Evolutionary conservation across 2,113 vertebrate genomes (phyloP).

Genomic region (Tychaedon coryphoeus): DNA sequence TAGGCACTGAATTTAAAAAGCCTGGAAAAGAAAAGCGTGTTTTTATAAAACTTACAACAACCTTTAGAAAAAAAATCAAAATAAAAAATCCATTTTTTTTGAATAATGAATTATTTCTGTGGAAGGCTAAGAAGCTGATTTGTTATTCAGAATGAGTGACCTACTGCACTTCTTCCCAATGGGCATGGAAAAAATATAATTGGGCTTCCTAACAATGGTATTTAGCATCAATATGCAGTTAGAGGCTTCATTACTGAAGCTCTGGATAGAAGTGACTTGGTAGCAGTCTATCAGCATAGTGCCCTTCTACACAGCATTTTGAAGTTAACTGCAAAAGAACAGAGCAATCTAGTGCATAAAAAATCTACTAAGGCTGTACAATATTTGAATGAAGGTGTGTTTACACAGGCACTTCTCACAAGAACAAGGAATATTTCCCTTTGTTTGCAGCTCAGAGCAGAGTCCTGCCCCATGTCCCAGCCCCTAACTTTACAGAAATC

Average conservation of each 20-base stretch:
- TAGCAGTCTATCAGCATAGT: constrained; percentile 15
- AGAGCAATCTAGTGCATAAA: constrained; percentile 38
- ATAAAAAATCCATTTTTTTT: neutral
- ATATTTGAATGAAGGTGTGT: constrained; percentile 30
- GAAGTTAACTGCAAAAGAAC: constrained; percentile 57
- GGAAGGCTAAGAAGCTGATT: constrained; percentile 20
- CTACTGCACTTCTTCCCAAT: neutral
- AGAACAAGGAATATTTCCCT: neutral
- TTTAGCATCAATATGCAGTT: constrained; percentile 12
- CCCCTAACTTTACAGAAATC: neutral
- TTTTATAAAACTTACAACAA: neutral
- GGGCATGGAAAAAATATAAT: neutral
- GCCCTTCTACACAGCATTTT: constrained; percentile 30
- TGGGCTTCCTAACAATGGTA: neutral
- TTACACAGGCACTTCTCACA: constrained; percentile 4
- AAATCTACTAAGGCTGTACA: constrained; percentile 61
- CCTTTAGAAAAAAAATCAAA: neutral
- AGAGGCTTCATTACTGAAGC: neutral
- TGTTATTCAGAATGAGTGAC: constrained; percentile 34
- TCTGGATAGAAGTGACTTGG: neutral
- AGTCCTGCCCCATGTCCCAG: neutral
- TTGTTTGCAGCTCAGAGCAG: neutral
- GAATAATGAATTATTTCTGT: neutral
- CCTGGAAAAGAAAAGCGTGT: neutral
- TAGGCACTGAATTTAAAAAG: neutral